phyloP scores from a whole-genome alignment of 2,113 vertebrate genomes.

The Aphyosemion australe region DNA sequence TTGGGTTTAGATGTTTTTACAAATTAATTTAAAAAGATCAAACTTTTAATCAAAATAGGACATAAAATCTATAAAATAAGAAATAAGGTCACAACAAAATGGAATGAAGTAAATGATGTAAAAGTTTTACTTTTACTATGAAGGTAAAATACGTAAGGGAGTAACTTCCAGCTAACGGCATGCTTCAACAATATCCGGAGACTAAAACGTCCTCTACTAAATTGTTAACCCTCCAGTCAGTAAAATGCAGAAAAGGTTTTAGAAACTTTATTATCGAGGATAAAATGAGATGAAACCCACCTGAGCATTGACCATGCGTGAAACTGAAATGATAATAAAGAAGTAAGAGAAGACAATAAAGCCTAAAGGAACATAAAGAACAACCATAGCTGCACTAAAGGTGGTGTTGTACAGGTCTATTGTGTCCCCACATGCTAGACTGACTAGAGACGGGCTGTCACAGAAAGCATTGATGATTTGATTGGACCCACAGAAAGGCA shows the following conservation, averaged over 20 bases:
- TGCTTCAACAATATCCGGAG: no score
- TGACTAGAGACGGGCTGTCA: conserved; percentile 14
- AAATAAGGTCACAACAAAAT: no score
- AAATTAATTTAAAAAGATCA: no score
- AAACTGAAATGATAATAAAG: conserved; percentile 43
- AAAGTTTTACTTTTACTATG: no score
- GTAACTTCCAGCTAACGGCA: no score
- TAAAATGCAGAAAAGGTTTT: no score
- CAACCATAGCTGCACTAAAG: conserved; percentile 33
- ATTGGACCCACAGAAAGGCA: conserved; percentile 54
- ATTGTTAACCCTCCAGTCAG: no score
- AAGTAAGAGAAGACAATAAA: conserved; percentile 58
- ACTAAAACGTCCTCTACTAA: no score
- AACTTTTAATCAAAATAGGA: not conserved
- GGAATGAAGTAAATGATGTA: no score
- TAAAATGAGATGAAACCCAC: conserved; percentile 7
- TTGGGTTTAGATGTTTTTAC: not conserved
- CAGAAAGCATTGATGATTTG: conserved; percentile 49
- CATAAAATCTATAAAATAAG: not conserved
- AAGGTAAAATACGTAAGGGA: no score
- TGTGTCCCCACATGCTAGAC: conserved; percentile 34
- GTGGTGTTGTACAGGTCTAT: not conserved
- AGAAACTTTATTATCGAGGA: no score
- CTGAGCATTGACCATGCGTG: conserved; percentile 48
- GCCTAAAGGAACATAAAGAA: conserved; percentile 48